Base-by-base conservation (phyloP, 2,888 invertebrate species). In the Calameuta filiformis region DNA sequence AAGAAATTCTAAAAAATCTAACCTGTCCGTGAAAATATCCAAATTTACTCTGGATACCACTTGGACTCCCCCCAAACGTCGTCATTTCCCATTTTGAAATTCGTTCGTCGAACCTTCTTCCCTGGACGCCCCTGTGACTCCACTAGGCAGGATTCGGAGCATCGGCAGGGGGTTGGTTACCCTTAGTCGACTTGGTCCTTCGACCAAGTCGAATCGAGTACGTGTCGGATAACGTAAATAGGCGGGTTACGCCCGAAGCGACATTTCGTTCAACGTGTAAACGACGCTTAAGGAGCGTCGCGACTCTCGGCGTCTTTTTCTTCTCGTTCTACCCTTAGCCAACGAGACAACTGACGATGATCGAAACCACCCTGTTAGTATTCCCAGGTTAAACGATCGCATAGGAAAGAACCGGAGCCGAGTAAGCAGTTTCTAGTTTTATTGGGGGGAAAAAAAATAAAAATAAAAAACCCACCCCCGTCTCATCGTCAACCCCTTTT, bases 21-120 rank as follows among this genome's bases (percentile, higher is more conserved):
- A 83, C 84, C 80, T 83, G 79, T 82, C 77, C 76, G 80, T 81
- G 82, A 84, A 83, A 84, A 84, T 84, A 83, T 80, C 82, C 83
- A 82, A 84, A 84, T 84, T 84, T 84, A 84, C 83, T 84, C 84
- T 79, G 23, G 23, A 56, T 23, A 23, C 23, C 23, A 6, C 56
- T 56, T 56, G 2, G 23, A 15, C 23, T 4, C 23, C 9, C 37
- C 2, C 33, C 33, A 2, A 56, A 56, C 9, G 0, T 2, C 40
- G 23, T 40, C 23, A 23, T 56, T 56, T 56, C 56, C 56, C 23
- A 56, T 56, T 56, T 23, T 56, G 1, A 56, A 40, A 56, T 23
- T 56, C 56, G 23, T 56, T 23, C 56, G 23, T 56, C 40, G 40
- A 40, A 4, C 40, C 40, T 40, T 15, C 15, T 4, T 15, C 56